A percentile compares a stretch with the other conserved stretches of the same genome.
Conservation (phyloP, 1,140 invertebrate species). For the Apis laboriosa region DNA sequence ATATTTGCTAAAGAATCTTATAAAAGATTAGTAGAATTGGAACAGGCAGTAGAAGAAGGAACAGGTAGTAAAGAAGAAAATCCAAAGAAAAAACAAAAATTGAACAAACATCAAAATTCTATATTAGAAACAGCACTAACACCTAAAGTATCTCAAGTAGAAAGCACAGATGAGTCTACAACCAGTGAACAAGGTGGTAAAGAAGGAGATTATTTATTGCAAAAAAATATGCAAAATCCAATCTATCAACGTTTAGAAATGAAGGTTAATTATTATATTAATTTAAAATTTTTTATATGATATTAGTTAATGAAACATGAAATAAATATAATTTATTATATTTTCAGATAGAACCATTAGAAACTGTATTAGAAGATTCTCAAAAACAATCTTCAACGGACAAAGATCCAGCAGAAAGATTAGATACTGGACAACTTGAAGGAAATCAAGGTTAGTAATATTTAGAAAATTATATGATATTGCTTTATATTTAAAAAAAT, state of each 20-base stretch:
- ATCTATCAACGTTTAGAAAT: conserved; percentile 74
- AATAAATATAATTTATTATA: conserved; percentile 8
- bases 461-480: neutral
- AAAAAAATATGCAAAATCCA: conserved; percentile 67
- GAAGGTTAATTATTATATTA: conserved; percentile 68
- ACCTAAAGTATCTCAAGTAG: conserved; percentile 63
- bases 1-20: conserved; percentile 76
- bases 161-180: conserved; percentile 65
- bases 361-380: conserved; percentile 67
- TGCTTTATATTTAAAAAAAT: neutral
- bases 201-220: conserved; percentile 62
- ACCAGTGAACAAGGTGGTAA: conserved; percentile 69
- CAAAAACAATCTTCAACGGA: conserved; percentile 60
- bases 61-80: conserved; percentile 55
- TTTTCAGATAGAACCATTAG: conserved; percentile 74
- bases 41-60: conserved; percentile 64
- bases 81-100: conserved; percentile 73
- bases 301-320: neutral
- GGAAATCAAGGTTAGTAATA: conserved; percentile 71
- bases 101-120: conserved; percentile 66
- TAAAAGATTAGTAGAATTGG: conserved; percentile 71
- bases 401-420: conserved; percentile 66
- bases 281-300: neutral
- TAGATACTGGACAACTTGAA: conserved; percentile 69
- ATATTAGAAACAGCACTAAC: conserved; percentile 73